A percentile compares a stretch with the other conserved stretches of the same genome.
phyloP scores from a whole-genome alignment of 1,140 invertebrate genomes.

The Tetragnatha versicolor region DNA sequence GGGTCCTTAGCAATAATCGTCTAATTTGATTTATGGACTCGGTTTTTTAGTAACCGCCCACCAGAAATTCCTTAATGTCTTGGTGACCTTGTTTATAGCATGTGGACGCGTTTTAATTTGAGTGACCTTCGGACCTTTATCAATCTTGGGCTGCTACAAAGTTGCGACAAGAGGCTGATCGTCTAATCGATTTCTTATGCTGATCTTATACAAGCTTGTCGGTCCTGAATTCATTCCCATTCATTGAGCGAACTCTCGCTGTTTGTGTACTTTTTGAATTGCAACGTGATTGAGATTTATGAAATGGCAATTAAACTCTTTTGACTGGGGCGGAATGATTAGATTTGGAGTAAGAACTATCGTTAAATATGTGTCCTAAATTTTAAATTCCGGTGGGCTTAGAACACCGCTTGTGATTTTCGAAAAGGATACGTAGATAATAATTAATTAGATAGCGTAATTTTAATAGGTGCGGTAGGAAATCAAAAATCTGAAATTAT shows the following conservation, averaged over 20 bases:
- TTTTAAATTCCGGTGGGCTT: too few species aligned
- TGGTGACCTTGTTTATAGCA: conserved; percentile 13
- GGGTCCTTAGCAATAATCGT: background rate
- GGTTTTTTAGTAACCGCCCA: conserved; percentile 4
- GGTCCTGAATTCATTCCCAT: background rate
- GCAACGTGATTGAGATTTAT: background rate
- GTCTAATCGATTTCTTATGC: conserved; percentile 9
- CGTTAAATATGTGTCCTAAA: too few species aligned
- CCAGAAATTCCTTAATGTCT: conserved; percentile 18
- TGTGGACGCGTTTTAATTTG: conserved; percentile 12
- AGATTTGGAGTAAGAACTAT: too few species aligned
- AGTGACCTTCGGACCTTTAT: conserved; percentile 1
- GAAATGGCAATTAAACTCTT: background rate
- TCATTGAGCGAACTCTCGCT: background rate
- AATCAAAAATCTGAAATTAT: too few species aligned
- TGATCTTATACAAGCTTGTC: background rate
- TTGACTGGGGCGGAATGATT: too few species aligned
- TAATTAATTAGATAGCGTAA: too few species aligned
- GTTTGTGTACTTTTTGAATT: background rate
- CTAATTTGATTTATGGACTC: background rate
- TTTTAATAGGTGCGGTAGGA: too few species aligned
- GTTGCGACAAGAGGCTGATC: background rate
- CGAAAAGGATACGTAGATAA: too few species aligned
- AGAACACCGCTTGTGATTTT: too few species aligned
- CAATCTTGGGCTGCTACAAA: conserved; percentile 4